Evolutionary conservation across 2,113 vertebrate species (phyloP), one percentile per base, ranked within the genome.

Genomic region (Caranx melampygus): DNA sequence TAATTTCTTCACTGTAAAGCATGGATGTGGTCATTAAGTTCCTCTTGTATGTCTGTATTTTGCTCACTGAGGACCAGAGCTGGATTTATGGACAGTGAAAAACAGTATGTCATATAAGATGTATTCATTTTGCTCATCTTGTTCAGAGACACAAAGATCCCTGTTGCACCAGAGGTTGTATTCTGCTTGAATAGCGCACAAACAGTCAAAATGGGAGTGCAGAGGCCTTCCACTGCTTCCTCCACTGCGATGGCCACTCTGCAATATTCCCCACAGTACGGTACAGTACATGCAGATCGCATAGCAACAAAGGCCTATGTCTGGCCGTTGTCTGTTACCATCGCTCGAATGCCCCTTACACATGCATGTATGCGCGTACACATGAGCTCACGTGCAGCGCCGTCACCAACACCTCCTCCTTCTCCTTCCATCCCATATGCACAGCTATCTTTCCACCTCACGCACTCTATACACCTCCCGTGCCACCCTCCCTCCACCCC

Each of bases 261-360:
- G 66, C 63, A 72, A 55, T 79, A 54, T 79, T 84, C 77, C 62
- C 71, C 70, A 18, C 72, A 16, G 74, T 77, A 65, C 66, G 14
- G 52, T 62, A 72, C 84, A 83, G 52, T 62, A 72, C 84, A 83
- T 78, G 83, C 78, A 83, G 78, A 84, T 83, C 40, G 52, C 87
- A 87, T 87, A 84, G 92, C 85, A 92, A 91, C 90, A 88, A 88
- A 89, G 87, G 76, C 88, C 84, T 55, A 66, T 59, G 86, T 85
- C 82, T 88, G 87, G 52, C 84, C 47, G 75, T 72, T 79, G 86
- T 92, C 90, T 88, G 66, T 86, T 88, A 82, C 87, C 65, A 69
- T 86, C 75, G 77, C 79, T 86, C 74, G 63, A 89, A 84, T 86
- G 85, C 81, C 84, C 85, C 80, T 84, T 60, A 69, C 81, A 82